Evolutionary conservation across 2,888 invertebrate genomes (phyloP).

Genomic region (Ennomos erosarius): DNA sequence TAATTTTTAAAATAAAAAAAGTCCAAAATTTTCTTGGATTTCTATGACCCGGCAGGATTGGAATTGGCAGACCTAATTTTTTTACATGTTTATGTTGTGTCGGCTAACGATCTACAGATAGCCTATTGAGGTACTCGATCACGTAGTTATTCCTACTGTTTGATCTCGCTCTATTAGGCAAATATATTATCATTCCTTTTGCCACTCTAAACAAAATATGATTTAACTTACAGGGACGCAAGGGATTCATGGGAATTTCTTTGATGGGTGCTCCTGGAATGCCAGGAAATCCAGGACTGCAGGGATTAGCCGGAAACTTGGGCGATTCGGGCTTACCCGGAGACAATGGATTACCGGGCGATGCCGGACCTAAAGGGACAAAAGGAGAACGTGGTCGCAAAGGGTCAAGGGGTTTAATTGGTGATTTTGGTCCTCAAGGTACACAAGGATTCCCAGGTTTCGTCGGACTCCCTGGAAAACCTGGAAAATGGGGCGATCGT

Average conservation of each 20-base stretch:
- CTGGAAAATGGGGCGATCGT: slow-evolving; percentile 86
- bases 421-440: slow-evolving; percentile 70
- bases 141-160: too few species aligned
- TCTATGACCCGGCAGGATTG: too few species aligned
- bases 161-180: too few species aligned
- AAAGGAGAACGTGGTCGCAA: slow-evolving; percentile 83
- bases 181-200: too few species aligned
- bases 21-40: too few species aligned
- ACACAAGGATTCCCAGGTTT: slow-evolving; percentile 74
- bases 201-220: slow-evolving; percentile 2
- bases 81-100: too few species aligned
- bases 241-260: slow-evolving; percentile 66
- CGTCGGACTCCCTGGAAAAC: slow-evolving; percentile 57
- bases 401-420: slow-evolving; percentile 68
- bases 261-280: slow-evolving; percentile 88
- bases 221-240: slow-evolving; percentile 66
- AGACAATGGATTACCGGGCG: slow-evolving; percentile 64
- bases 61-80: too few species aligned
- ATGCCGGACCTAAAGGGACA: slow-evolving; percentile 77
- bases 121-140: too few species aligned
- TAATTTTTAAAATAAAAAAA: too few species aligned
- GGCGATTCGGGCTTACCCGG: slow-evolving; percentile 83
- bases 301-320: slow-evolving; percentile 74
- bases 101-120: too few species aligned
- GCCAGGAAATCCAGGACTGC: slow-evolving; percentile 89